Evolutionary conservation across 2,797 vertebrate species (phyloP).

Genomic region (Perdix hodgsoniae): DNA sequence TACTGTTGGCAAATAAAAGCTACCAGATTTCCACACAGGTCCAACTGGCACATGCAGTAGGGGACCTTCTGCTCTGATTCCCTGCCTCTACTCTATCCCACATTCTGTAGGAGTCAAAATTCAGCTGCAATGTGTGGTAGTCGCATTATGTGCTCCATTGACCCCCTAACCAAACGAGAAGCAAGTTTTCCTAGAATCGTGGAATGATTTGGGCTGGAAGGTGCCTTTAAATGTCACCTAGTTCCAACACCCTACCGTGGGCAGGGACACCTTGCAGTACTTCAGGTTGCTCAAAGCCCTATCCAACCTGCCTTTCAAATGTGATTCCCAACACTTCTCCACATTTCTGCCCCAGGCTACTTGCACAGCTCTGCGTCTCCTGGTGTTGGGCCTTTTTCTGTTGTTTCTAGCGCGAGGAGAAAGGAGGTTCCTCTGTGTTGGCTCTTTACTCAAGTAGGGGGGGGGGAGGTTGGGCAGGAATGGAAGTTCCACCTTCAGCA

Average conservation of each 20-base stretch:
- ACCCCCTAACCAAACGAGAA: background rate
- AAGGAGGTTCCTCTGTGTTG: background rate
- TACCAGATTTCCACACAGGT: background rate
- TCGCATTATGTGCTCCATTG: accelerated
- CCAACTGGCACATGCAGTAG: background rate
- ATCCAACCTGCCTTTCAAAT: background rate
- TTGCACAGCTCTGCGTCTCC: background rate
- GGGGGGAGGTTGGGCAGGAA: background rate
- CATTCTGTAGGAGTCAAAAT: background rate
- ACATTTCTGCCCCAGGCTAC: background rate
- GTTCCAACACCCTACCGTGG: background rate
- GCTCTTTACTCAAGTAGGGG: background rate
- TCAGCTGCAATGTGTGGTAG: accelerated
- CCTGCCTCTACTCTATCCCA: background rate
- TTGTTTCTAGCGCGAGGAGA: background rate
- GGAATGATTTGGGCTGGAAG: background rate
- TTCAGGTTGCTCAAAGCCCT: background rate
- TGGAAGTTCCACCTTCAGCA: background rate
- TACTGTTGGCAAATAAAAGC: background rate
- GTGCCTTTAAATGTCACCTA: background rate
- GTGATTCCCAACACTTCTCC: background rate
- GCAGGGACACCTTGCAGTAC: background rate
- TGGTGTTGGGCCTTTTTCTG: background rate
- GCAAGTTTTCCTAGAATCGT: background rate
- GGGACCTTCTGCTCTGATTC: background rate